Evolutionary conservation across 2,888 invertebrate genomes (phyloP), one percentile per base, ranked within the genome.

Genomic region (Dasypogon diadema): DNA sequence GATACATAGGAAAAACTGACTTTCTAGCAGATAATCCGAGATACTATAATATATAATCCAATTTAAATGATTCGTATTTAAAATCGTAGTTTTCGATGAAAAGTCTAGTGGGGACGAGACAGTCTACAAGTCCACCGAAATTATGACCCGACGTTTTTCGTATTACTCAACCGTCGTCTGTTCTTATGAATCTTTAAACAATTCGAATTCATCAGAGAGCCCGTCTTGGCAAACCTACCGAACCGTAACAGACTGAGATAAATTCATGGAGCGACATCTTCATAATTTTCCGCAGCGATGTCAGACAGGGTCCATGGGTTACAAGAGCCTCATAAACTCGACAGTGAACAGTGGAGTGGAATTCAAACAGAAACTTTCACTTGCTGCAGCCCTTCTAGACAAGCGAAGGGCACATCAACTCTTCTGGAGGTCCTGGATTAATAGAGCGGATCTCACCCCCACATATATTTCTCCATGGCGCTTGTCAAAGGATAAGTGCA

Each of bases 291-390:
- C 21, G 22, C 46, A 65, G 48, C n/a, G 24, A 14, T 24, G 51
- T 26, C 65, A 46, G 46, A 42, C 65, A 22, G 16, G 24, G n/a
- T n/a, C n/a, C n/a, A n/a, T n/a, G n/a, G n/a, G 34, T n/a, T 18
- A 14, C n/a, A 2, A 55, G 55, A 14, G 24, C 55, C 14, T 14
- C n/a, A n/a, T n/a, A n/a, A n/a, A n/a, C 55, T 22, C 21, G 54
- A 22, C 16, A 30, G 34, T 34, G 14, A 24, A 60, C 18, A n/a
- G n/a, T n/a, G n/a, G n/a, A n/a, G n/a, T n/a, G n/a, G 48, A 30
- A 54, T n/a, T 70, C 54, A 16, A 6, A 16, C 16, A 16, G 12
- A 54, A 70, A 70, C 70, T 70, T 70, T 54, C 54, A 70, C 70
- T 70, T 5, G n/a, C 42, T 0, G 16, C n/a, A 21, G 51, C 18